Conservation (phyloP, 1,140 invertebrate genomes). For the Procambarus clarkii region DNA sequence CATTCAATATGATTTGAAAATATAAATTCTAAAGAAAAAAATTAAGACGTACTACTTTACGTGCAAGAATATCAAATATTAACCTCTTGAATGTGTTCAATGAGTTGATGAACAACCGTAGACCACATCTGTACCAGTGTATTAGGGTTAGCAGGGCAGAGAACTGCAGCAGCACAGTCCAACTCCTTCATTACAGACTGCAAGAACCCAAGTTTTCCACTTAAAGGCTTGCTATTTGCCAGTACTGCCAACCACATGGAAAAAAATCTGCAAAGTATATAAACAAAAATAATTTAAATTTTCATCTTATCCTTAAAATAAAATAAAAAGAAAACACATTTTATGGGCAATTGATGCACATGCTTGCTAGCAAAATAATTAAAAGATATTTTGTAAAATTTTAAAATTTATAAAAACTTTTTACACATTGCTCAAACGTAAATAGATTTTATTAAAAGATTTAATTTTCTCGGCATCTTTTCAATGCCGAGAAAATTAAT, state of each 20-base stretch:
- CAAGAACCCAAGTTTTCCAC: slow-evolving; percentile 54
- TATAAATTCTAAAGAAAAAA: too few relatives aligned
- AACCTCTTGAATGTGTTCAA: slow-evolving; percentile 43
- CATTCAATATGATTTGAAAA: too few relatives aligned
- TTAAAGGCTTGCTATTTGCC: slow-evolving; percentile 50
- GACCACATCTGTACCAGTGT: slow-evolving; percentile 22
- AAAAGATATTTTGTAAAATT: too few relatives aligned
- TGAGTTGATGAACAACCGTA: slow-evolving; percentile 14
- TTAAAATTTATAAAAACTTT: too few relatives aligned
- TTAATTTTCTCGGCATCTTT: too few relatives aligned
- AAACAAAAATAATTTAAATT: background rate
- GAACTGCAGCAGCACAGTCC: slow-evolving; percentile 12
- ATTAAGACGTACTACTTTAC: too few relatives aligned
- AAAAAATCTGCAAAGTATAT: slow-evolving; percentile 32
- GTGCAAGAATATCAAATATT: background rate
- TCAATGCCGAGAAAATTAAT: too few relatives aligned
- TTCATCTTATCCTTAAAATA: background rate
- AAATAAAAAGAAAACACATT: too few relatives aligned
- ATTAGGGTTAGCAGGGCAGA: slow-evolving; percentile 31
- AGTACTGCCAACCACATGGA: slow-evolving; percentile 39
- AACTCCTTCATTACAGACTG: slow-evolving; percentile 44
- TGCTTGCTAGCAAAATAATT: too few relatives aligned
- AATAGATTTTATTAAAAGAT: too few relatives aligned
- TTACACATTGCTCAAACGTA: too few relatives aligned
- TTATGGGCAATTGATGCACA: too few relatives aligned